Evolutionary conservation across 2,888 invertebrate species (phyloP), one percentile per base, ranked within the genome.

Genomic region (Rotaria magnacalcarata): DNA sequence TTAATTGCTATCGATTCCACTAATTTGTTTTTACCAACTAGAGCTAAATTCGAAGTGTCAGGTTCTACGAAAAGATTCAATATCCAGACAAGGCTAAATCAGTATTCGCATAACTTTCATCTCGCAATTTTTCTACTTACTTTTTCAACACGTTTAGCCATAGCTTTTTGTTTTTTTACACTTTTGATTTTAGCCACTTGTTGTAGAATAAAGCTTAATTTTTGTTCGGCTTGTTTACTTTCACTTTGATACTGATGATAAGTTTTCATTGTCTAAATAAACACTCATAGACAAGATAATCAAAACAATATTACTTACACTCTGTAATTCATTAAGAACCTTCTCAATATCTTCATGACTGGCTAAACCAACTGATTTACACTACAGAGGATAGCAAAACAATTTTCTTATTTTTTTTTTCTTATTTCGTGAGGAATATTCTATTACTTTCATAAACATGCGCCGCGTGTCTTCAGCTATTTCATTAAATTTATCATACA

Each of bases 291-390:
- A 41, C 8, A 74, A 80, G 43, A 80, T 47, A 47, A 80, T 21
- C 8, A 80, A 80, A n/a, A 47, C 47, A 24, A 80, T n/a, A 47
- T 80, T 47, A 47, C 80, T 80, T 47, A 80, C 90, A 89, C 90
- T 90, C 90, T 96, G 96, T 87, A 97, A 93, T 91, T 96, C 96
- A 89, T 94, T 95, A 88, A 97, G 93, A 87, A 96, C 96, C 89
- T 95, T 94, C 89, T 95, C 93, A 89, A 97, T 94, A 92, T 97
- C 96, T 91, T 96, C 96, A 92, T 97, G 97, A 74, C 95, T 95
- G 92, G 96, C 95, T 88, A 94, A 94, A 54, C 95, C 95, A 89
- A 95, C 94, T 90, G 95, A 95, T 87, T 95, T 94, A 90, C 95
- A 95, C 92, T 90, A 87, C 2, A 80, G 84, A 84, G 67, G 19